Conservation (phyloP, 37 sponge, comb jelly and placozoan species). For the Haliclona indistincta region DNA sequence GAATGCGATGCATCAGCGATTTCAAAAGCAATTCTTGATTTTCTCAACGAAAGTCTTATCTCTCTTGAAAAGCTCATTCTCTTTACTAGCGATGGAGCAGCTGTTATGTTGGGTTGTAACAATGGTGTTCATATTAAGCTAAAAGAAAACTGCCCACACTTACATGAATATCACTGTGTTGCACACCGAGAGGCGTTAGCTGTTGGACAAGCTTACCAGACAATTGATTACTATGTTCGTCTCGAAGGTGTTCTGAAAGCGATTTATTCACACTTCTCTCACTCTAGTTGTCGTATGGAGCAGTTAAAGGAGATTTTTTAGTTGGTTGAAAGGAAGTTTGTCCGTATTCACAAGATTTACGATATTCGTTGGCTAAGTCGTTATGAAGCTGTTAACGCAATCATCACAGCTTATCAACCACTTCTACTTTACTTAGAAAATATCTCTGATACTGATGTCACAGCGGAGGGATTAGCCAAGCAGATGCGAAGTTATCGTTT, state of each 20-base stretch:
- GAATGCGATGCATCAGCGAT: constrained; percentile 2
- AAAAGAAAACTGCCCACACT: not conserved
- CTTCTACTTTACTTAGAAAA: constrained; percentile 3
- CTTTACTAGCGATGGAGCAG: constrained; percentile 10
- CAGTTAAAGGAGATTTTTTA: not conserved
- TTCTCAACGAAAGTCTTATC: not conserved
- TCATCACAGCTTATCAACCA: not conserved
- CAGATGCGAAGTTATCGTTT: not conserved
- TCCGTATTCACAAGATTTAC: not conserved
- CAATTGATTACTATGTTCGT: not conserved
- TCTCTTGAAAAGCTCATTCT: not conserved
- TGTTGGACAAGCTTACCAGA: constrained; percentile 11
- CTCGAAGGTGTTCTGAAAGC: not conserved
- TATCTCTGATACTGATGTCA: not conserved
- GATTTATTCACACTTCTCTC: constrained; percentile 6
- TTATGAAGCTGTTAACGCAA: constrained; percentile 1
- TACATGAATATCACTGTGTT: constrained; percentile 14
- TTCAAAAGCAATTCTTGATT: not conserved
- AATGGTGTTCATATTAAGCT: constrained; percentile 14
- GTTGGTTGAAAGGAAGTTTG: constrained; percentile 17
- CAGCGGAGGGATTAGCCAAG: constrained; percentile 12
- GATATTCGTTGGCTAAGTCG: constrained; percentile 24
- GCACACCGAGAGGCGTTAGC: constrained; percentile 14
- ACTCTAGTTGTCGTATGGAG: constrained; percentile 8
- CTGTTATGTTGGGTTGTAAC: constrained; percentile 23